Base-by-base conservation (phyloP, 2,113 vertebrate genomes). In the Notarius lentiginosus region DNA sequence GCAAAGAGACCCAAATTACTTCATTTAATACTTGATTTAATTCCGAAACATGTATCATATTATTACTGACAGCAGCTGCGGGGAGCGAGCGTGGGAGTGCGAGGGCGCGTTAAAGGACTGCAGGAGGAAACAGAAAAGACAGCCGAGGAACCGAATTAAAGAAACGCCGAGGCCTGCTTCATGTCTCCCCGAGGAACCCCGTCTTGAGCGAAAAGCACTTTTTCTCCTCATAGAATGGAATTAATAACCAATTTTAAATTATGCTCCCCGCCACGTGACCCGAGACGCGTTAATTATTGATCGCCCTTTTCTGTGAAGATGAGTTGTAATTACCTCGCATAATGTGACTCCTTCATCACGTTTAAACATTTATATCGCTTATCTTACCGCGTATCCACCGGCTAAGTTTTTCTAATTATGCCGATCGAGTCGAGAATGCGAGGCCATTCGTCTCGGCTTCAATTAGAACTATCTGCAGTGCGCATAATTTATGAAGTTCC, bases 361-460 rank as follows among this genome's bases (percentile, higher is more conserved):
- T 91, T 94, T 94, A 94, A 94, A 94, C 92, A 95, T 94, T 94
- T 92, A 94, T 94, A 93, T 93, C 92, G 93, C 93, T 94, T 93
- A 93, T 93, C 93, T 92, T 94, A 92, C 86, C 84, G 60, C 80
- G 68, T 85, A 91, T 82, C 90, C 93, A 83, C 82, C 72, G 89
- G 92, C 94, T 87, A 92, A 73, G 90, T 90, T 90, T 91, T 93
- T 92, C 85, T 92, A 94, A 94, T 93, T 94, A 93, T 83, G 91
- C 91, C 87, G 91, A 94, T 93, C 91, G 91, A 91, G 94, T 89
- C 85, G 81, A 80, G 89, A 89, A 91, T 75, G 22, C 58, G 87
- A 88, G 89, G 87, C 85, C 83, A 93, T 93, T 92, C 89, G 88
- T 93, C 91, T 92, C 86, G 88, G 91, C 91, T 91, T 92, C 88